Evolutionary conservation across 2,113 vertebrate genomes (phyloP).

Genomic region (Quiscalus mexicanus): DNA sequence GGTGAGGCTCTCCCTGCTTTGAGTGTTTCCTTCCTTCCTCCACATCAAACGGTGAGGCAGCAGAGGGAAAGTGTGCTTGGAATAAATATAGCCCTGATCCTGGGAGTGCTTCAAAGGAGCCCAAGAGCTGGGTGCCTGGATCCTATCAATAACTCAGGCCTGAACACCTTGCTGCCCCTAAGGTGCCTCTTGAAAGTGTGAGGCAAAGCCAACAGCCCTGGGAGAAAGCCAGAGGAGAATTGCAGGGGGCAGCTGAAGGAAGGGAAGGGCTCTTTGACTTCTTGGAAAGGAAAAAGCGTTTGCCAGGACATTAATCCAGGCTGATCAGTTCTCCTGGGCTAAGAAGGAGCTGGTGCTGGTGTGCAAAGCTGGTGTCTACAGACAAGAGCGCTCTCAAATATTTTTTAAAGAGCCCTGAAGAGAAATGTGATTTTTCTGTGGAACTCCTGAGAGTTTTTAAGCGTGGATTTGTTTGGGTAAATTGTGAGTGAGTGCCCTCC

Average conservation of each 20-base stretch:
- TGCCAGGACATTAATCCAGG: constrained; percentile 2
- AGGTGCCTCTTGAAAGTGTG: not conserved
- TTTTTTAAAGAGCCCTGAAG: constrained; percentile 58
- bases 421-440: constrained; percentile 49
- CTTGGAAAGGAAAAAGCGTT: not conserved
- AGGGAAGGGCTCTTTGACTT: not conserved
- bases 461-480: constrained; percentile 61
- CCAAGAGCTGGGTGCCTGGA: not conserved
- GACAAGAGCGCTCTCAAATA: constrained; percentile 1
- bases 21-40: not conserved
- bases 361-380: constrained; percentile 22
- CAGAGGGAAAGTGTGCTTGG: not conserved
- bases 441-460: constrained; percentile 66
- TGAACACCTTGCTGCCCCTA: not conserved
- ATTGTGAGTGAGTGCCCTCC: constrained; percentile 64
- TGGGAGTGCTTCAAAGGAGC: constrained; percentile 28
- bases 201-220: not conserved
- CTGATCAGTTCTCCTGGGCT: not conserved
- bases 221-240: not conserved
- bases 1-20: not conserved
- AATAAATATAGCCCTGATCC: constrained; percentile 11
- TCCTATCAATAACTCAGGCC: constrained; percentile 40
- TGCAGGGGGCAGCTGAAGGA: not conserved
- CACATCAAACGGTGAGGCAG: not conserved
- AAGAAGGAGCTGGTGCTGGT: not conserved